Evolutionary conservation across 2,797 vertebrate species (phyloP), one percentile per base, ranked within the genome.

Genomic region (Eremophila alpestris): DNA sequence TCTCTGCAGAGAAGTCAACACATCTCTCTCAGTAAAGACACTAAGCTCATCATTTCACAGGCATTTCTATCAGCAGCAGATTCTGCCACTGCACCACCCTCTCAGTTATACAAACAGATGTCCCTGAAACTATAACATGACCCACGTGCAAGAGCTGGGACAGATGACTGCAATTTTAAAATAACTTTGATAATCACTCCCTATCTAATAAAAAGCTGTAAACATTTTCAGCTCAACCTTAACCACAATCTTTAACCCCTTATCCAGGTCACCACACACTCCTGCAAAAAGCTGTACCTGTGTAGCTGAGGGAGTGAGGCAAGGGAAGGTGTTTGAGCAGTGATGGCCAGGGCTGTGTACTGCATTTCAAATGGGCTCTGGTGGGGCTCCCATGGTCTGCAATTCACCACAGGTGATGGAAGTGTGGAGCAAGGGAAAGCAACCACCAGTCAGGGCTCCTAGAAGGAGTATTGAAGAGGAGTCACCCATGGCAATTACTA

Each of bases 251-350:
- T 85, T 59, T 63, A 84, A 67, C 19, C n/a, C 59, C 8, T 73
- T 73, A 22, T 27, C 5, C n/a, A 36, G 43, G n/a, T 48, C 27
- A 54, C 27, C n/a, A 16, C 36, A 21, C 4, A 1, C 30, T 58
- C n/a, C 51, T 70, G 48, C 64, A 46, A 34, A 60, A 80, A 65
- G 43, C 60, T 69, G 24, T 55, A 23, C 51, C 22, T 46, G 27
- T 0, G 0, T 6, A 83, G 56, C 63, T 5, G 32, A 76, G n/a
- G 30, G 43, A 54, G 13, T 4, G n/a, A 58, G 36, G 26, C 9
- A 22, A 36, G 15, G 11, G 22, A 36, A 36, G 46, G 13, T 8
- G 7, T 46, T 54, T 48, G 29, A 71, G 41, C 45, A 38, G 59
- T 1, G 9, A 26, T 76, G 43, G 38, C 40, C 38, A 52, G 64